Evolutionary conservation across 1,140 invertebrate species (phyloP).

Genomic region (Zaprionus vittiger): DNA sequence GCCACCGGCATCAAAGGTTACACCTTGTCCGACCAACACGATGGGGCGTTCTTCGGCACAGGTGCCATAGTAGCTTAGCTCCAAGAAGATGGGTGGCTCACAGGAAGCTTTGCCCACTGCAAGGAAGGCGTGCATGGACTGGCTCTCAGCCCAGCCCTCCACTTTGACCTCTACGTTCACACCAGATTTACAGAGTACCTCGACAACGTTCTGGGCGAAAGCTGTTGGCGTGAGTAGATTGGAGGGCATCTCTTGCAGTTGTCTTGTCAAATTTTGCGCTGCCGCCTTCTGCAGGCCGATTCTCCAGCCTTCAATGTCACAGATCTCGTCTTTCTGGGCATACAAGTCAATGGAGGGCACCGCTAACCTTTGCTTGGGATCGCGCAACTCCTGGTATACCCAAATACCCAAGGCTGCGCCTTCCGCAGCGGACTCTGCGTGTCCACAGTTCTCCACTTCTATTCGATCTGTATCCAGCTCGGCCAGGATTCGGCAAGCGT

Average conservation of each 20-base stretch:
- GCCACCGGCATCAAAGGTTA: conserved; percentile 96
- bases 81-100: conserved; percentile 91
- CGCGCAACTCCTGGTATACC: conserved; percentile 82
- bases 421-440: conserved; percentile 91
- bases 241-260: conserved; percentile 92
- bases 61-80: conserved; percentile 87
- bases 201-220: conserved; percentile 89
- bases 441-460: conserved; percentile 88
- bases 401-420: conserved; percentile 87
- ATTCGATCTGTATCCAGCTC: conserved; percentile 87
- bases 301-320: conserved; percentile 88
- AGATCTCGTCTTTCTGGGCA: conserved; percentile 84
- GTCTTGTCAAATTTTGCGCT: conserved; percentile 93
- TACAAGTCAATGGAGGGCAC: conserved; percentile 78
- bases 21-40: conserved; percentile 93
- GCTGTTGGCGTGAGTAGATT: conserved; percentile 94
- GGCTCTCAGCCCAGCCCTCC: conserved; percentile 89
- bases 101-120: conserved; percentile 91
- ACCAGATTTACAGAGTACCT: conserved; percentile 85
- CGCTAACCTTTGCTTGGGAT: conserved; percentile 57
- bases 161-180: conserved; percentile 87
- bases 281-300: conserved; percentile 90
- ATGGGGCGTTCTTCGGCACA: conserved; percentile 83
- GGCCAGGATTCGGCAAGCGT: conserved; percentile 84
- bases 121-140: conserved; percentile 92